A percentile compares a stretch with the other conserved stretches of the same genome.
phyloP scores from a whole-genome alignment of 2,113 vertebrate genomes.

The Chitala chitala region DNA sequence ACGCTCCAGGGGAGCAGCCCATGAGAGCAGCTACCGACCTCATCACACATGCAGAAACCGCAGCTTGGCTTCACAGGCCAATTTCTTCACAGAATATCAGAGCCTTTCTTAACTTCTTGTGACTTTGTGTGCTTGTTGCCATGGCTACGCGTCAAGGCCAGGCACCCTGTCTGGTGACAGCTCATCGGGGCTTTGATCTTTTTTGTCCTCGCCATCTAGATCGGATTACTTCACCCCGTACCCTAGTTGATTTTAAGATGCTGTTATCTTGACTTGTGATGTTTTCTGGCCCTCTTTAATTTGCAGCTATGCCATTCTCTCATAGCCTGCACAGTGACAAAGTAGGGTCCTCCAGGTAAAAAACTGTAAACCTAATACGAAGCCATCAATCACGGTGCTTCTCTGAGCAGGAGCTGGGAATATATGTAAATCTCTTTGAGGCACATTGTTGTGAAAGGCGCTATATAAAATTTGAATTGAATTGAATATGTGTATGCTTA shows the following conservation, averaged over 20 bases:
- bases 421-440: no score
- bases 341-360: background rate
- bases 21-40: constrained; percentile 2
- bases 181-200: background rate
- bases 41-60: constrained; percentile 1
- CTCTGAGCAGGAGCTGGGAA: no score
- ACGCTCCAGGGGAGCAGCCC: background rate
- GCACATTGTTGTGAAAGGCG: no score
- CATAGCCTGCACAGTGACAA: background rate
- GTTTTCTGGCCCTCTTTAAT: constrained; percentile 2
- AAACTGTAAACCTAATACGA: background rate
- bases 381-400: background rate
- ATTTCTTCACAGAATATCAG: background rate
- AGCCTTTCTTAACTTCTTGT: background rate
- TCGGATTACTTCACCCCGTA: constrained; percentile 1
- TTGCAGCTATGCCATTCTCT: background rate
- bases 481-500: no score
- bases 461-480: no score
- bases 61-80: background rate
- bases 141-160: background rate
- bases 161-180: background rate
- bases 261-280: background rate
- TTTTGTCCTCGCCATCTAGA: background rate
- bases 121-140: background rate
- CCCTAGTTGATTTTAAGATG: constrained; percentile 2